Conservation (phyloP, 2,888 invertebrate genomes). For the Nomada flava region DNA sequence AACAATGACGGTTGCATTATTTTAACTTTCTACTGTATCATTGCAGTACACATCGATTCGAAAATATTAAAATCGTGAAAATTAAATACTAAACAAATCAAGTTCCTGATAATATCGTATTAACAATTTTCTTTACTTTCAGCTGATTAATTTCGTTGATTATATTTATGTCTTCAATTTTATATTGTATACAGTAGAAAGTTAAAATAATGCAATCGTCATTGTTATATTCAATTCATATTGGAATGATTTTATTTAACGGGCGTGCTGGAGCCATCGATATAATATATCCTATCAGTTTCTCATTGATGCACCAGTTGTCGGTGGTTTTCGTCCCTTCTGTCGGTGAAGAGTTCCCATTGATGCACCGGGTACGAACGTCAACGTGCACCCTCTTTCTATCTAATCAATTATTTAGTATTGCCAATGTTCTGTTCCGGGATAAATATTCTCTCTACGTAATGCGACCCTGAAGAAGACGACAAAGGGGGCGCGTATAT, state of each 20-base stretch:
- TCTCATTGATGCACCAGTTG: slow-evolving; percentile 29
- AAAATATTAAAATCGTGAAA: no score
- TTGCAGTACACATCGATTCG: no score
- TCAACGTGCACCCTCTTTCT: slow-evolving; percentile 47
- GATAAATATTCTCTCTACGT: slow-evolving; percentile 70
- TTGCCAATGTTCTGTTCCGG: slow-evolving; percentile 53
- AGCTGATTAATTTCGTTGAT: no score
- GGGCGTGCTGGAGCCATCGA: background rate
- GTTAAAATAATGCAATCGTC: background rate
- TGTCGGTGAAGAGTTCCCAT: slow-evolving; percentile 27
- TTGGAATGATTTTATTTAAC: background rate
- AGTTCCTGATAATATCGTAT: no score
- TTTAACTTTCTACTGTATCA: no score
- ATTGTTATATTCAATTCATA: background rate
- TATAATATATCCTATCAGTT: slow-evolving; percentile 18
- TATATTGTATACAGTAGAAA: no score
- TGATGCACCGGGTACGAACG: slow-evolving; percentile 42
- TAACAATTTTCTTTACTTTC: no score
- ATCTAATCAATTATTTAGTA: slow-evolving; percentile 67
- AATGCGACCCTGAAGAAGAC: slow-evolving; percentile 58
- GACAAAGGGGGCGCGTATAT: slow-evolving; percentile 3
- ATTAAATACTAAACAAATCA: no score
- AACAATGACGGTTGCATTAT: no score
- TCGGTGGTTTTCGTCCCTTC: slow-evolving; percentile 37
- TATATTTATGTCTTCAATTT: no score